Base-by-base conservation (phyloP, 2,888 invertebrate genomes). In the Spisula solida region DNA sequence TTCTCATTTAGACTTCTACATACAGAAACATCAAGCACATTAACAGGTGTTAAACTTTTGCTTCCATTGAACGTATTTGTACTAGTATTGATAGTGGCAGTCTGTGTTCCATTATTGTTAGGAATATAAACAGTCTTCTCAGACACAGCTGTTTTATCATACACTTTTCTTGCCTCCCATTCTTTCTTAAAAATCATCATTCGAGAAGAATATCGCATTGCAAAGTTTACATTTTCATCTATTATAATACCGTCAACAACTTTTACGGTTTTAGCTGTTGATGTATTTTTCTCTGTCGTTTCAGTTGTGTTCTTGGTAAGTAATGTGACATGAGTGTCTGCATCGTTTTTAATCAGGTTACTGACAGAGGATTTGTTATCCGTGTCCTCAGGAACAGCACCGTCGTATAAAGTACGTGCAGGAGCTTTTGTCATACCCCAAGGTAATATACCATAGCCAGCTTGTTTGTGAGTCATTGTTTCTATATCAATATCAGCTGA, bases 191-290 rank as follows among this genome's bases (percentile, higher is more conserved):
- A 60, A 25, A 25, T 29, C 12, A 48, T 60, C 86, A 86, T 86
- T 41, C 86, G 10, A 20, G 86, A 66, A 6, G 86, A 86, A 66
- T 86, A 86, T 20, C 86, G 66, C n/a, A 86, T 12, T 20, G 86
- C 86, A 81, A 86, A 86, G 25, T 86, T 86, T 8, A 86, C 81
- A 81, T 25, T 66, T 48, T 86, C 86, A n/a, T 86, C 86, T 60
- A 86, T 81, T 31, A 86, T 86, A 47, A 86, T 86, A 18, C 81
- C 86, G 16, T 86, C 86, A 25, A 66, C 60, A n/a, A 86, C 86
- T 34, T 60, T 66, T 29, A 86, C 81, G 25, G 86, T 66, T 29
- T 80, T 86, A 34, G 66, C 31, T 4, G 48, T 66, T 16, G 75
- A 18, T 31, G 14, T 31, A 75, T 20, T 8, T 5, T 20, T 31